Evolutionary conservation across 2,113 vertebrate species (phyloP), one percentile per base, ranked within the genome.

Genomic region (Anoura caudifer): DNA sequence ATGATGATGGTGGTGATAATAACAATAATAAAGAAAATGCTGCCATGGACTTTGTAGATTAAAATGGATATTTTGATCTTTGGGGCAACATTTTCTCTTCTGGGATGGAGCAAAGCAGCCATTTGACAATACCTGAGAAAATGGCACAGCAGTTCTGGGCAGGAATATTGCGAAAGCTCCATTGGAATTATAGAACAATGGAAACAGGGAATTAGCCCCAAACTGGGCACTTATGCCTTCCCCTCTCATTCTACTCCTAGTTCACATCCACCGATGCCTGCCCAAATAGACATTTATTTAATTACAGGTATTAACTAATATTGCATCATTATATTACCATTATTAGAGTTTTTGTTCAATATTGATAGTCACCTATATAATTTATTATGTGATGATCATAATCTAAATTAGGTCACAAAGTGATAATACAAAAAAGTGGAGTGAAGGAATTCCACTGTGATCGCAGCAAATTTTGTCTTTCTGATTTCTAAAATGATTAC

Each of bases 81-180:
- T 15, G 36, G 36, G 31, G 20, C 79, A 84, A 91, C 8, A 31
- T 91, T 91, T 86, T 87, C 36, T 96, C 65, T 69, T 83, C 28
- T 54, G 36, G 20, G 31, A 50, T 59, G 31, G 19, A 96, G 52
- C 33, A 65, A 79, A 77, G 26, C 54, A 80, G 20, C 56, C 83
- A 52, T 93, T 93, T 73, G 82, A 75, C 50, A 89, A 93, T 54
- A 77, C 9, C 50, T 76, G 77, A 80, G 80, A 94, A 96, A 96
- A 94, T 69, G 38, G 82, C 72, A 82, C 24, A 52, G 61, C 88
- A 56, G 38, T 88, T 96, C 89, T 63, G 26, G 85, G 19, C 52
- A 82, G 54, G 4, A 88, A 83, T 67, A 33, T 65, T 94, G 41
- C 7, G 47, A 86, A 90, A 92, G 69, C 7, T 43, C 33, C 14